Base-by-base conservation (phyloP, 2,797 vertebrate species). In the Acanthurus tractus region DNA sequence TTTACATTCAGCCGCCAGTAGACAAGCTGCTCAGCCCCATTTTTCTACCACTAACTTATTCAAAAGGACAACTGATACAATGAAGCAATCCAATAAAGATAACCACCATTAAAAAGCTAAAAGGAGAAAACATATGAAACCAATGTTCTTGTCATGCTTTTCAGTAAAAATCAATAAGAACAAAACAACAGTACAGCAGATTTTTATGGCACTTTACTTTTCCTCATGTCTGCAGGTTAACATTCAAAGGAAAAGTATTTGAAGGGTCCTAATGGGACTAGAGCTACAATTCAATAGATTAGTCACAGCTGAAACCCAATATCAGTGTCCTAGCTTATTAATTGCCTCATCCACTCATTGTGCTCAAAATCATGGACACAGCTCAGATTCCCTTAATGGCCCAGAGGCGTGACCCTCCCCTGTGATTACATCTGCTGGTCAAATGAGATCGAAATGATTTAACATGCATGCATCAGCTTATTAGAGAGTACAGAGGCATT, bases 1-100 rank as follows among this genome's bases (percentile, higher is more conserved):
- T 69, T 74, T 88, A 92, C 89, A 92, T 91, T 92, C 91, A 89
- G 53, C 72, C 71, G 80, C 75, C 70, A 83, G 77, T 20, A 58
- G 72, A 64, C 72, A 50, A 71, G 78, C 55, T 52, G 62, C 54
- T 42, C 44, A 69, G 29, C 42, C 59, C 29, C 29, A 11, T 25
- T 44, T 54, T 15, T n/a, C 13, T 8, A 54, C 50, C 15, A 54
- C 15, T 29, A 57, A 62, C 45, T 42, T 40, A 54, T 40, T 61
- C 17, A 58, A 61, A 72, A 59, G 63, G 20, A 65, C 22, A 63
- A 69, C 42, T 44, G 22, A 29, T 12, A 79, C 65, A 61, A 42
- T 38, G 49, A 80, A 53, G 76, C 71, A 71, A 18, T n/a, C 73
- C 44, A 71, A 34, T 34, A 34, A 34, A 34, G 29, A 70, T 52